phyloP scores from a whole-genome alignment of 2,797 vertebrate genomes.

The Muraenolepis orangiensis region DNA sequence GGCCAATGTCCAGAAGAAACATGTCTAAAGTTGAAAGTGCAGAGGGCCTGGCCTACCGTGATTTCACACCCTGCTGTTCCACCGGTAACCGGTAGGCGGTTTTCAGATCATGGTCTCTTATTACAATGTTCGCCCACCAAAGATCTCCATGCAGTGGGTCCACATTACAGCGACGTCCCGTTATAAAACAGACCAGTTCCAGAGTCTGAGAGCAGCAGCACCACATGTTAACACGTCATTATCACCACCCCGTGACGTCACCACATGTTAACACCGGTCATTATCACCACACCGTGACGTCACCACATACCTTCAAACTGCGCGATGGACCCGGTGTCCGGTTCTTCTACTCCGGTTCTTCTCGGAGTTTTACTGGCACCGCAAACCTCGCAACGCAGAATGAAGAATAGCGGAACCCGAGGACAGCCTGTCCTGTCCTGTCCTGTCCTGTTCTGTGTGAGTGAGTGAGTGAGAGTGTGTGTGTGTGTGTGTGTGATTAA shows the following conservation, averaged over 20 bases:
- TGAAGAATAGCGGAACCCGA: no score
- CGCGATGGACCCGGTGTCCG: conserved; percentile 15
- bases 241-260: neutral
- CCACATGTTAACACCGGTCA: no score
- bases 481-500: conserved; percentile 20
- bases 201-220: no score
- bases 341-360: neutral
- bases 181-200: no score
- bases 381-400: no score
- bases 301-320: conserved; percentile 47
- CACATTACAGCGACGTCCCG: neutral
- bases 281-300: neutral
- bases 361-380: neutral
- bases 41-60: neutral
- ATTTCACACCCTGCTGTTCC: neutral
- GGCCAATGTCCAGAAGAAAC: neutral
- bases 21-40: neutral
- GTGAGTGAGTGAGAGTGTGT: no score
- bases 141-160: neutral
- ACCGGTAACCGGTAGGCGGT: neutral
- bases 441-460: no score
- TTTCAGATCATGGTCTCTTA: neutral
- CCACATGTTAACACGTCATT: neutral
- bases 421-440: conserved; percentile 8
- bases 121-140: no score